Percentiles rank a stretch among this genome's conserved stretches.
Evolutionary conservation across 2,888 invertebrate species (phyloP).

Genomic region (Yponomeuta malinellus): DNA sequence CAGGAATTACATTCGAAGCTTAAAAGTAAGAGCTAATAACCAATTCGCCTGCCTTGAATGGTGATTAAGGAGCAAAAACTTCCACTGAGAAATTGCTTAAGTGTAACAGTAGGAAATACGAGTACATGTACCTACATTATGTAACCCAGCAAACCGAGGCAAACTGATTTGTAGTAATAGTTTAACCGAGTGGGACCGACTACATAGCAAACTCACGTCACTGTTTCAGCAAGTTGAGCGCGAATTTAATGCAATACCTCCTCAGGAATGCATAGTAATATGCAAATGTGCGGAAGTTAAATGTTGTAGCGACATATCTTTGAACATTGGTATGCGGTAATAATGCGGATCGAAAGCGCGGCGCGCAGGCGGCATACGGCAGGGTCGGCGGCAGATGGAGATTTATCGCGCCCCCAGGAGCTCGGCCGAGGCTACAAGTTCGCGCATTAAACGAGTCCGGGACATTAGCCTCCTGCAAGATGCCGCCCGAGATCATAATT

Average conservation of each 20-base stretch:
- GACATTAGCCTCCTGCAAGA: conserved; percentile 74
- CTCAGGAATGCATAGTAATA: conserved; percentile 13
- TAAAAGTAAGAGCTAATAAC: no score
- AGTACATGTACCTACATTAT: no score
- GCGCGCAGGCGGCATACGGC: neutral
- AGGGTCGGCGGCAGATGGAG: conserved; percentile 55
- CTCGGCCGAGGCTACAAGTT: conserved; percentile 63
- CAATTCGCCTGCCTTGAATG: no score
- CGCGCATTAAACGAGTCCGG: conserved; percentile 74
- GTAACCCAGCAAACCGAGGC: conserved; percentile 35
- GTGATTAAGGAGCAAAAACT: no score
- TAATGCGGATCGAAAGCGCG: conserved; percentile 10
- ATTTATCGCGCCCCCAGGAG: conserved; percentile 72
- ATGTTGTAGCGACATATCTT: conserved; percentile 9
- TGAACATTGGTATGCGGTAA: conserved; percentile 15
- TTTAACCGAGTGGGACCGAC: conserved; percentile 52
- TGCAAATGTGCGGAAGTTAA: conserved; percentile 11
- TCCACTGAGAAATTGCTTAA: no score
- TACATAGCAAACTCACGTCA: conserved; percentile 39
- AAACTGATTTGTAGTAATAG: conserved; percentile 61
- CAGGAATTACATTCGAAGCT: no score
- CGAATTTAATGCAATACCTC: conserved; percentile 1
- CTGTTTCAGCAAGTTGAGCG: neutral
- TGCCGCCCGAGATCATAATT: conserved; percentile 76
- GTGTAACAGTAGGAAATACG: no score